A percentile compares a stretch with the other conserved stretches of the same genome.
These are phyloP conservation scores for Adelges cooleyi DNA, from an alignment of 1,140 invertebrate genomes.

Conservation along the genomic window DNA sequence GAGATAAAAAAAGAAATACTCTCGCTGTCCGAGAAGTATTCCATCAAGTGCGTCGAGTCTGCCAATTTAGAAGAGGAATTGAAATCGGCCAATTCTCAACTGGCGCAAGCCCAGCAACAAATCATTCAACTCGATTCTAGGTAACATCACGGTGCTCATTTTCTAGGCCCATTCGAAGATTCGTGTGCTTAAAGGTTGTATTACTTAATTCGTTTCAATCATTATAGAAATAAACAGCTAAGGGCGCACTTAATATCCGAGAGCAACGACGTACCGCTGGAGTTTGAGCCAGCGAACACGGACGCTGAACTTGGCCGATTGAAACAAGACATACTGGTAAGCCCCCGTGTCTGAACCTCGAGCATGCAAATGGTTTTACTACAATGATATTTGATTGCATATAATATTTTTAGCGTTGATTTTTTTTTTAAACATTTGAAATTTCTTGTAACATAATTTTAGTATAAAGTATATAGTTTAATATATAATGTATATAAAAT, in stretches of 20 bases:
- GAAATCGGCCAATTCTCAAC: constrained; percentile 57
- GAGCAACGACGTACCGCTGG: constrained; percentile 34
- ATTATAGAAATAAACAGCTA: constrained; percentile 65
- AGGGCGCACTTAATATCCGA: constrained; percentile 59
- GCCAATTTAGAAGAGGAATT: constrained; percentile 74
- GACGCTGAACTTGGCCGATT: not conserved
- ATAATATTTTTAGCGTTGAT: no score
- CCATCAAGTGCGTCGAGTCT: constrained; percentile 80
- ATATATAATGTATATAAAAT: no score
- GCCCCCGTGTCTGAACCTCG: not conserved
- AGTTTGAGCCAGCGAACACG: not conserved
- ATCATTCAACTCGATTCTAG: constrained; percentile 56
- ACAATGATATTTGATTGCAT: no score
- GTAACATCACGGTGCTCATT: constrained; percentile 32
- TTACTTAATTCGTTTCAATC: no score
- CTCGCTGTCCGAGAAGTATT: constrained; percentile 79
- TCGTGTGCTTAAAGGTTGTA: no score
- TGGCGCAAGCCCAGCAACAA: constrained; percentile 66
- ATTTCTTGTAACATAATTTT: no score
- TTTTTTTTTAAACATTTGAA: no score
- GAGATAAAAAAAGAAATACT: constrained; percentile 74
- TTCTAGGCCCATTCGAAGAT: no score
- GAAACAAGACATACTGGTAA: constrained; percentile 21
- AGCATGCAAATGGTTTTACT: not conserved
- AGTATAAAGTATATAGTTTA: no score